phyloP scores from a whole-genome alignment of 23 tunicate species.

The Corella eumyota region DNA sequence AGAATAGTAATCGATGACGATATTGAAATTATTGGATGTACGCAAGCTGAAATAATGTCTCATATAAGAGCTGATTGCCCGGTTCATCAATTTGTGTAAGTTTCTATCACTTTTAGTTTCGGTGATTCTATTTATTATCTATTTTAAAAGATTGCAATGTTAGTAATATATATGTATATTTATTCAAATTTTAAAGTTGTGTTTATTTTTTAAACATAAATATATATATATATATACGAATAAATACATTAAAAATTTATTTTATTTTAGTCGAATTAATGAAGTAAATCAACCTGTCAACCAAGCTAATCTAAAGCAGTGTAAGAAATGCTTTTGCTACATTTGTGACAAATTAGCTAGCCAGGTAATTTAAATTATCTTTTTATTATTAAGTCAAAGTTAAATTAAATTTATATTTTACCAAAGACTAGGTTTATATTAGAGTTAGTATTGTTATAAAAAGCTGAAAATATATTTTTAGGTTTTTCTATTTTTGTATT shows the following conservation, averaged over 20 bases:
- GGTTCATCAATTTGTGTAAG: conserved; percentile 58
- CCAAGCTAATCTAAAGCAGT: conserved; percentile 23
- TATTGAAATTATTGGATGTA: conserved; percentile 56
- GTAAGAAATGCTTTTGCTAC: conserved; percentile 76
- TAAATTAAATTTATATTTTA: not conserved
- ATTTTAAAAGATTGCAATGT: not conserved
- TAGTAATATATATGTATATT: not conserved
- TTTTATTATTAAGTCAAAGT: not conserved
- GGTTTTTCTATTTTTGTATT: no score
- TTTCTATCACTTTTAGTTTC: not conserved
- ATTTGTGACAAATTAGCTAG: conserved; percentile 67
- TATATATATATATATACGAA: no score
- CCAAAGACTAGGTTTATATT: no score
- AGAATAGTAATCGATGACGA: conserved; percentile 76
- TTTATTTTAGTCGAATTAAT: conserved; percentile 58
- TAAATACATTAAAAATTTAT: no score
- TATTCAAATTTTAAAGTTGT: no score
- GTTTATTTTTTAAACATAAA: no score
- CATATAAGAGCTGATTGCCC: conserved; percentile 78
- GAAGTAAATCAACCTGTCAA: conserved; percentile 17
- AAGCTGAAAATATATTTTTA: no score
- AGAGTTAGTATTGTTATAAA: no score
- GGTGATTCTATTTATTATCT: not conserved
- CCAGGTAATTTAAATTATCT: conserved; percentile 18
- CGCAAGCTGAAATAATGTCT: conserved; percentile 70